Conservation (phyloP, 2,113 vertebrate genomes). For the Callithrix jacchus region DNA sequence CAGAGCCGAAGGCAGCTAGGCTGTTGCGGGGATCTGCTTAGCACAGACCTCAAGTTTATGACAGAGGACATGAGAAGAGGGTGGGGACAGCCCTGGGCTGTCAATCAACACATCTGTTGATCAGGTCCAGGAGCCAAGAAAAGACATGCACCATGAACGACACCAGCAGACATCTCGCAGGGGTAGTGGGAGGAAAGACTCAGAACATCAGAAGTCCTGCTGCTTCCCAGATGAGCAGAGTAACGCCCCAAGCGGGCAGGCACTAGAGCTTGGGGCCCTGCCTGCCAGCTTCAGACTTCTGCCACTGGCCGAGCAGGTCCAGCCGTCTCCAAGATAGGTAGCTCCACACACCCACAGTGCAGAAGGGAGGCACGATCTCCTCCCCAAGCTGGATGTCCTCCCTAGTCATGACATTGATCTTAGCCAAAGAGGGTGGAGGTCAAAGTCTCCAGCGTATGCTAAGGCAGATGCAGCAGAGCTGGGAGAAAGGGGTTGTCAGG, state of each 20-base stretch:
- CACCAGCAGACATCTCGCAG: accelerated
- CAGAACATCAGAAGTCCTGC: not conserved
- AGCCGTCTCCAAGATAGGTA: not conserved
- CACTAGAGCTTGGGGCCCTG: not conserved
- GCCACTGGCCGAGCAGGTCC: not conserved
- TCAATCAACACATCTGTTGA: not conserved
- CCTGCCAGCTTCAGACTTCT: not conserved
- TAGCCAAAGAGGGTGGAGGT: not conserved
- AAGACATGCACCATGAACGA: not conserved
- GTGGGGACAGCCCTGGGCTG: not conserved
- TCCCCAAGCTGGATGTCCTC: not conserved
- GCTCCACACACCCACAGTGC: not conserved
- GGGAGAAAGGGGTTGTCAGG: not conserved
- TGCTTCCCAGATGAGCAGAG: not conserved
- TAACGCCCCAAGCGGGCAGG: accelerated
- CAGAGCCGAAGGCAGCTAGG: not conserved
- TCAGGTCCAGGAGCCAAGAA: not conserved
- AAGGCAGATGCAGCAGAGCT: not conserved
- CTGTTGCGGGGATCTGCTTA: not conserved
- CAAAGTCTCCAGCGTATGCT: accelerated
- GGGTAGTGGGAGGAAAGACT: not conserved
- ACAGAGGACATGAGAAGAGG: not conserved
- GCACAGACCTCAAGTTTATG: accelerated
- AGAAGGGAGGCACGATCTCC: not conserved
- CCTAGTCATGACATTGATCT: not conserved